phyloP scores from a whole-genome alignment of 2,888 invertebrate species.

The Tethea ocularis region DNA sequence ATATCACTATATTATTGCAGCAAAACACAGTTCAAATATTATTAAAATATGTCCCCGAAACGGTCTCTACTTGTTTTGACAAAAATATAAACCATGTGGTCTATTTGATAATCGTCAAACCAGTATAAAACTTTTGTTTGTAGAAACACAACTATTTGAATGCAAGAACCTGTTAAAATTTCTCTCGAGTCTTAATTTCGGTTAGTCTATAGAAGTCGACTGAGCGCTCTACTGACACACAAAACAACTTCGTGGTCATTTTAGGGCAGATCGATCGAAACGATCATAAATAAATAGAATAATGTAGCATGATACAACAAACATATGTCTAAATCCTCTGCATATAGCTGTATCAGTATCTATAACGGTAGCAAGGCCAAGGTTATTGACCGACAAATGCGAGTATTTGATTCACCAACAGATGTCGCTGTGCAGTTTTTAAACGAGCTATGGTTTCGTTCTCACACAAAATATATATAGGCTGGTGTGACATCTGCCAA shows the following conservation, averaged over 20 bases:
- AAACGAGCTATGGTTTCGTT: constrained; percentile 39
- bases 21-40: constrained; percentile 11
- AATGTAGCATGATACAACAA: constrained; percentile 7
- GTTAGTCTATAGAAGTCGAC: constrained; percentile 18
- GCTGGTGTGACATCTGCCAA: background rate
- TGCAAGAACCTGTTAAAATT: constrained; percentile 32
- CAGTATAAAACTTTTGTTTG: constrained; percentile 11
- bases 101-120: background rate
- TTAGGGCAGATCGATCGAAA: background rate
- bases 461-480: constrained; percentile 10
- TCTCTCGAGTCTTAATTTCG: constrained; percentile 34
- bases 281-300: too few relatives aligned
- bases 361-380: constrained; percentile 51
- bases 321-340: background rate
- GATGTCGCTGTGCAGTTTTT: constrained; percentile 42
- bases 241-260: constrained; percentile 10
- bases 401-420: constrained; percentile 28
- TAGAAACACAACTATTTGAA: constrained; percentile 17
- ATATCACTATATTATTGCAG: constrained; percentile 22
- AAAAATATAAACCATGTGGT: background rate
- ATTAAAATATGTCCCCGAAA: background rate
- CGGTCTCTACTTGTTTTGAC: background rate
- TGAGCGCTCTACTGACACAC: constrained; percentile 36
- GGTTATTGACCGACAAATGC: constrained; percentile 39
- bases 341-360: constrained; percentile 24